phyloP scores from a whole-genome alignment of 2,888 invertebrate species.

The Brachycybe producta region DNA sequence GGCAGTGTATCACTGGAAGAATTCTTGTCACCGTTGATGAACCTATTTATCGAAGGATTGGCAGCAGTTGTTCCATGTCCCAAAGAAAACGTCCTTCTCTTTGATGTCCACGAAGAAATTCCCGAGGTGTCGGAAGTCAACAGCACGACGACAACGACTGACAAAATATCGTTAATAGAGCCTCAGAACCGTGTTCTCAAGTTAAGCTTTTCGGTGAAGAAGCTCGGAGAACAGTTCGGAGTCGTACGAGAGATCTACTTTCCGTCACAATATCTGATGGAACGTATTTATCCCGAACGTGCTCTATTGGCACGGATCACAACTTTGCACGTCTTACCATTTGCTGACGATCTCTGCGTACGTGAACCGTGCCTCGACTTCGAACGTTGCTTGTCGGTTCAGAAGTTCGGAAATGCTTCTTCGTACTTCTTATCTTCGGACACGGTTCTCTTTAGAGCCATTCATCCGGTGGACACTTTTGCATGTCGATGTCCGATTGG shows the following conservation, averaged over 20 bases:
- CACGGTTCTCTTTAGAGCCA: constrained; percentile 81
- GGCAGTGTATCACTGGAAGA: constrained; percentile 87
- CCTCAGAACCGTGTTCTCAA: constrained; percentile 56
- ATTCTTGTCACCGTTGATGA: constrained; percentile 74
- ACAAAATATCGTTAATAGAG: constrained; percentile 50
- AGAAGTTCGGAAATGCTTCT: constrained; percentile 85
- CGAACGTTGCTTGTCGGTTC: constrained; percentile 78
- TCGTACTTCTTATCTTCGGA: constrained; percentile 70
- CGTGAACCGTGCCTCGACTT: constrained; percentile 89
- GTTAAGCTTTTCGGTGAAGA: constrained; percentile 79
- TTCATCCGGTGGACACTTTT: constrained; percentile 87
- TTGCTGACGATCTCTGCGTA: constrained; percentile 91
- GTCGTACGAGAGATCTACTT: constrained; percentile 61
- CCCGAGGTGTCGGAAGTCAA: constrained; percentile 45
- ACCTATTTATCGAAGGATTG: constrained; percentile 76
- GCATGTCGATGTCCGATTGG: constrained; percentile 83
- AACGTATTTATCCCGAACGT: constrained; percentile 83
- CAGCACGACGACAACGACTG: constrained; percentile 66
- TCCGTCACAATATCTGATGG: constrained; percentile 75
- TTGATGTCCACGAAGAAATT: constrained; percentile 48
- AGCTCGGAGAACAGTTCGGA: constrained; percentile 54
- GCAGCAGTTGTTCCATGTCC: constrained; percentile 86
- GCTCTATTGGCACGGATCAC: constrained; percentile 73
- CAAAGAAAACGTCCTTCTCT: constrained; percentile 79
- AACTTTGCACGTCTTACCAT: constrained; percentile 80